Evolutionary conservation across 2,113 vertebrate genomes (phyloP), one percentile per base, ranked within the genome.

Genomic region (Egretta garzetta): DNA sequence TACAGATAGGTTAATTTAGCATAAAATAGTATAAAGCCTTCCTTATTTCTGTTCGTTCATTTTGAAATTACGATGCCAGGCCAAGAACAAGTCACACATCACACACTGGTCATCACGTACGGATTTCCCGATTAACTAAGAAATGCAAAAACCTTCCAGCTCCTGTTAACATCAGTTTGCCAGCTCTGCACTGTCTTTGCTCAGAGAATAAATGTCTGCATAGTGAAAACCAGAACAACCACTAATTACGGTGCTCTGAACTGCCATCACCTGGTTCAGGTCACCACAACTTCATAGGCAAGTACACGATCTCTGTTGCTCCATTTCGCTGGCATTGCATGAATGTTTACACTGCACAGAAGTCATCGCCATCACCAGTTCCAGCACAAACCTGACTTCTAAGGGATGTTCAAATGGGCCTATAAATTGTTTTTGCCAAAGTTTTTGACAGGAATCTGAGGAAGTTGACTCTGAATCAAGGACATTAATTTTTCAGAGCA

Each of bases 1-100:
- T 90, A 89, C 41, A 93, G 93, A 88, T 79, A 97, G 50, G 50
- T 89, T 98, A 98, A 98, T 98, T 97, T 93, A 96, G 77, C 95
- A 96, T 97, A 95, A 97, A 97, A 86, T 66, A 93, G 58, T 86
- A 72, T 83, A 96, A 95, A 91, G 60, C 67, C 37, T 97, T 96
- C 85, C 80, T 95, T 97, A 91, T 92, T 97, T 98, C 93, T 95
- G 52, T 85, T 98, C 83, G 87, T 92, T 96, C 91, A 53, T 82
- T 98, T 97, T 96, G 81, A 96, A 94, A 93, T 95, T 96, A 95
- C 41, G 39, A 52, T 37, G 52, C 13, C 67, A 95, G 86, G 59
- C 91, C 88, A 90, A 92, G 63, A 68, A 76, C 80, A 80, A 93
- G 27, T 77, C 91, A 67, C 52, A 75, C 14, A 58, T 49, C 56